phyloP scores from a whole-genome alignment of 2,797 vertebrate species.

The Sebastiscus tertius region DNA sequence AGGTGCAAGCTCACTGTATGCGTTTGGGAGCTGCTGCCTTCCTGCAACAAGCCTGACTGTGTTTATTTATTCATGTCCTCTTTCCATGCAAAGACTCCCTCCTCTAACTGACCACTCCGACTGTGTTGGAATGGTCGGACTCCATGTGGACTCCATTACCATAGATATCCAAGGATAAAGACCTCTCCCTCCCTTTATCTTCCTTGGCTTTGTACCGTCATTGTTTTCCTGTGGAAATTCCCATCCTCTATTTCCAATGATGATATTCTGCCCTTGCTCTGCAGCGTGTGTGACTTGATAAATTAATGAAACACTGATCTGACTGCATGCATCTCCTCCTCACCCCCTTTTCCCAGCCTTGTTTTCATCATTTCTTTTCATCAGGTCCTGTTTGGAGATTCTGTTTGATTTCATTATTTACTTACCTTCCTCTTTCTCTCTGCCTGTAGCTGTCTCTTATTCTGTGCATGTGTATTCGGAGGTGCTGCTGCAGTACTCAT shows the following conservation, averaged over 20 bases:
- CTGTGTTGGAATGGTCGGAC: neutral
- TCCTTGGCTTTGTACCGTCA: slow-evolving; percentile 21
- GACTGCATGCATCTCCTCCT: neutral
- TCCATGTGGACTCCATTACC: slow-evolving; percentile 32
- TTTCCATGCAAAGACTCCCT: neutral
- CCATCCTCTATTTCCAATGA: slow-evolving; percentile 3
- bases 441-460: slow-evolving; percentile 9
- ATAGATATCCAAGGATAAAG: slow-evolving; percentile 39
- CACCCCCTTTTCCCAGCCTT: slow-evolving; percentile 1
- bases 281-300: slow-evolving; percentile 14
- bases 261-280: slow-evolving; percentile 17
- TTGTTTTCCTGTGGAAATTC: slow-evolving; percentile 38
- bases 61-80: slow-evolving; percentile 37
- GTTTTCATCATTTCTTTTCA: slow-evolving; percentile 46
- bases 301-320: slow-evolving; percentile 40
- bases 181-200: slow-evolving; percentile 6
- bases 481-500: slow-evolving; percentile 28
- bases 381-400: slow-evolving; percentile 36
- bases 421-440: neutral
- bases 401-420: slow-evolving; percentile 54
- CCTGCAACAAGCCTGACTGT: neutral
- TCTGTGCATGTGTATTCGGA: slow-evolving; percentile 19
- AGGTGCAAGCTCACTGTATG: neutral
- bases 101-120: slow-evolving; percentile 1
- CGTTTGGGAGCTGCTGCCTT: neutral